Evolutionary conservation across 2,113 vertebrate genomes (phyloP).

Genomic region (Xiphophorus couchianus): DNA sequence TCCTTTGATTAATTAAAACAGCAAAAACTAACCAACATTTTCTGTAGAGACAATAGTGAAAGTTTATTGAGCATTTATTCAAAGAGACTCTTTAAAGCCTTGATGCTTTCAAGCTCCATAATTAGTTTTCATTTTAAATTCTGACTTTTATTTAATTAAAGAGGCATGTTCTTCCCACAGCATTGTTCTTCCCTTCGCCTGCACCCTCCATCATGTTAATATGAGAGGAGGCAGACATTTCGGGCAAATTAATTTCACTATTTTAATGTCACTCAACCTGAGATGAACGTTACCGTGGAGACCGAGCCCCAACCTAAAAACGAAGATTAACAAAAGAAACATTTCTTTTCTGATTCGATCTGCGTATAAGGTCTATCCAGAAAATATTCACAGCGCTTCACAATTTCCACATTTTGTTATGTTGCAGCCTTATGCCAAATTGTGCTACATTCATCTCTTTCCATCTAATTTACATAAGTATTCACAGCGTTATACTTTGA

Average conservation of each 20-base stretch:
- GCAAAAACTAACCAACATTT: background rate
- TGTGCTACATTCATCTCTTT: too few relatives aligned
- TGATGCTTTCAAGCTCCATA: constrained; percentile 5
- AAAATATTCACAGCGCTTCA: too few relatives aligned
- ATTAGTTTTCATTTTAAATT: constrained; percentile 25
- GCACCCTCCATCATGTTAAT: background rate
- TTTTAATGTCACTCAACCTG: constrained; percentile 45
- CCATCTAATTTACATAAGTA: too few relatives aligned
- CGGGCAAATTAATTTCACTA: constrained; percentile 45
- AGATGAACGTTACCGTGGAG: constrained; percentile 48
- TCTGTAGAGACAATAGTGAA: background rate
- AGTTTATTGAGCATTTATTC: constrained; percentile 12
- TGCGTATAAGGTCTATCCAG: background rate
- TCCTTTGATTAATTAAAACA: background rate
- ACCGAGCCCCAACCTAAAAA: constrained; percentile 47
- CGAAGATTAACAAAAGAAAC: constrained; percentile 26
- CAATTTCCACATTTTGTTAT: too few relatives aligned
- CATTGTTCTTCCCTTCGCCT: constrained; percentile 9
- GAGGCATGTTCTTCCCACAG: constrained; percentile 26
- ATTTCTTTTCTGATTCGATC: background rate
- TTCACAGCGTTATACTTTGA: too few relatives aligned
- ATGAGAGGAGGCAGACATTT: constrained; percentile 23
- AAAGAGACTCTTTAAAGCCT: background rate
- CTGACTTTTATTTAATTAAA: constrained; percentile 16
- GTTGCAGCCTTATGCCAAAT: too few relatives aligned